These are phyloP conservation scores for Rhimphoctona megacephalus DNA, from an alignment of 2,888 invertebrate genomes.

Conservation along the genomic window DNA sequence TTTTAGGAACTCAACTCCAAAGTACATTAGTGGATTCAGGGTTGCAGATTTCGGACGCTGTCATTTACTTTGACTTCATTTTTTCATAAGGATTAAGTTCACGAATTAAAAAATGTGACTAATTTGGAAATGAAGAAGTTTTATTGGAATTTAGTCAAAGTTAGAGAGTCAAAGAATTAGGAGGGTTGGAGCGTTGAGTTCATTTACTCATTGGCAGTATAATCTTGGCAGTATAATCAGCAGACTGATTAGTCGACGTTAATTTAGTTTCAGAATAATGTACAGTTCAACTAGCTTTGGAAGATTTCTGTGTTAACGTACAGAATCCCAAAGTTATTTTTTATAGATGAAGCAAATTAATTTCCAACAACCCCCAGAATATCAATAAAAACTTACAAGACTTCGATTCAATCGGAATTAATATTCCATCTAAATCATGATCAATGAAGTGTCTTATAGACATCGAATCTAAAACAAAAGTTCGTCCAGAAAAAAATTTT, in stretches of 20 bases:
- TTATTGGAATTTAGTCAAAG: too few relatives aligned
- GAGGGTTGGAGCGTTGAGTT: too few relatives aligned
- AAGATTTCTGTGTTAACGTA: background rate
- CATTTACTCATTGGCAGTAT: background rate
- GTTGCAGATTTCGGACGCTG: background rate
- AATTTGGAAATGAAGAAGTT: background rate
- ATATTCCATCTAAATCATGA: background rate
- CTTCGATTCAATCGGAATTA: background rate
- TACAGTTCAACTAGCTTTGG: background rate
- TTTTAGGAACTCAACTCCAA: background rate
- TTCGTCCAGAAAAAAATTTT: background rate
- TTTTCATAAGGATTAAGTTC: background rate
- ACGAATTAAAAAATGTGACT: background rate
- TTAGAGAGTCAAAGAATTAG: too few relatives aligned
- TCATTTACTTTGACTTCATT: background rate
- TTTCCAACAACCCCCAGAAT: background rate
- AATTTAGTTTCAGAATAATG: background rate
- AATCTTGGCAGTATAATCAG: too few relatives aligned
- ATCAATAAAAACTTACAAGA: background rate
- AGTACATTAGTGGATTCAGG: background rate
- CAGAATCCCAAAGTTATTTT: too few relatives aligned
- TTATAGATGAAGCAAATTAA: too few relatives aligned
- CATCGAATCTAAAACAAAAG: background rate
- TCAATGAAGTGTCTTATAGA: background rate
- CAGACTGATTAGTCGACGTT: background rate